phyloP scores from a whole-genome alignment of 2,888 invertebrate genomes.

The Zygogramma bicolorata region DNA sequence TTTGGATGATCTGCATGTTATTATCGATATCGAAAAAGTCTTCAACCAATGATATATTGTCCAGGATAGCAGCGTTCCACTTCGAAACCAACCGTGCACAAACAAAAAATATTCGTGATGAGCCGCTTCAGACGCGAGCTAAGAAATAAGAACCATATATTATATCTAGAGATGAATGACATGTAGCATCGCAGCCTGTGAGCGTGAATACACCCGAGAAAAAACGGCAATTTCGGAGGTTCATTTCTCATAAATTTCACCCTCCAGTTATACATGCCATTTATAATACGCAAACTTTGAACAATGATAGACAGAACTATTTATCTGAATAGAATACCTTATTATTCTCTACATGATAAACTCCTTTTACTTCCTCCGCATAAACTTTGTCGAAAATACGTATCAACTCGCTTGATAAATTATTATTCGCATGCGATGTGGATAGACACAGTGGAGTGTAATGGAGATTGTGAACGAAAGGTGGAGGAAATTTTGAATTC shows the following conservation, averaged over 20 bases:
- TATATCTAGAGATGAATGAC: conserved; percentile 56
- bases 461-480: conserved; percentile 11
- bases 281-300: conserved; percentile 61
- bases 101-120: background rate
- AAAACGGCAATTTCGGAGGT: conserved; percentile 61
- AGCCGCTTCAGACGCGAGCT: background rate
- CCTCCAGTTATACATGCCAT: conserved; percentile 61
- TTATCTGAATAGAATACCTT: conserved; percentile 62
- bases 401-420: conserved; percentile 44
- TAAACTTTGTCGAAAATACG: conserved; percentile 38
- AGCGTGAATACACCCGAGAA: conserved; percentile 27
- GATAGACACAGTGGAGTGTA: conserved; percentile 24
- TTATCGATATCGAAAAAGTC: too few relatives aligned
- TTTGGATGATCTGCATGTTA: too few relatives aligned
- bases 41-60: background rate
- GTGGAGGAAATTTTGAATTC: conserved; percentile 16
- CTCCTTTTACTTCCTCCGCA: conserved; percentile 44
- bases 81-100: background rate
- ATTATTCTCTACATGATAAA: conserved; percentile 62
- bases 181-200: conserved; percentile 33
- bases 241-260: conserved; percentile 67
- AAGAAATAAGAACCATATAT: conserved; percentile 26
- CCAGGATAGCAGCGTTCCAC: too few relatives aligned
- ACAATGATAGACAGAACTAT: conserved; percentile 66
- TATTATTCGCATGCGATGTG: conserved; percentile 34